Conservation (phyloP, 2,797 vertebrate species). For the Catostomus latipinnis region DNA sequence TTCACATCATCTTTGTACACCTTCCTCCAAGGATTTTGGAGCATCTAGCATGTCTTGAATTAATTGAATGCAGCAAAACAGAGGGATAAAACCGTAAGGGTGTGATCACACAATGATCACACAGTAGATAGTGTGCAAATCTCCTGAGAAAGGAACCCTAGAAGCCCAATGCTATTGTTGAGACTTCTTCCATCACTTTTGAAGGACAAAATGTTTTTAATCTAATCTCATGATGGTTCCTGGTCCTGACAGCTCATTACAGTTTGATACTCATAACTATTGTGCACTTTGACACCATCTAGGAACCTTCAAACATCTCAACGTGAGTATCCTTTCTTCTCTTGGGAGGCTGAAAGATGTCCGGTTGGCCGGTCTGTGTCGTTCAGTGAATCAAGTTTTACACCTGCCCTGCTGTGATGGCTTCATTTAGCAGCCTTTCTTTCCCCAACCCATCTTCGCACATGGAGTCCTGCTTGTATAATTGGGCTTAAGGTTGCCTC, state of each 20-base stretch:
- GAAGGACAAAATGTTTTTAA: conserved; percentile 45
- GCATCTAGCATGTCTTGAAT: conserved; percentile 13
- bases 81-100: conserved; percentile 30
- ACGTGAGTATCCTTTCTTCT: not conserved
- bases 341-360: not conserved
- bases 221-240: conserved; percentile 41
- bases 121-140: conserved; percentile 43
- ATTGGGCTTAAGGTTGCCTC: conserved; percentile 77
- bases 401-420: conserved; percentile 32
- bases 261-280: conserved; percentile 39
- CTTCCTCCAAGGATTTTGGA: conserved; percentile 18
- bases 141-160: conserved; percentile 41
- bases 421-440: conserved; percentile 66
- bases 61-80: conserved; percentile 19
- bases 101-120: conserved; percentile 32
- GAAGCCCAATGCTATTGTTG: conserved; percentile 42
- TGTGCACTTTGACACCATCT: conserved; percentile 43
- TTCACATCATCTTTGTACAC: conserved; percentile 22
- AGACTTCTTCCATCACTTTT: conserved; percentile 23
- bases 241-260: conserved; percentile 54
- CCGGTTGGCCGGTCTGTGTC: not conserved
- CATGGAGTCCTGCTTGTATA: conserved; percentile 64
- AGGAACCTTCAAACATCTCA: conserved; percentile 33
- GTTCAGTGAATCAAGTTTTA: conserved; percentile 17
- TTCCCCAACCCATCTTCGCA: conserved; percentile 58